Evolutionary conservation across 2,888 invertebrate species (phyloP).

Genomic region (Barypeithes pellucidus): DNA sequence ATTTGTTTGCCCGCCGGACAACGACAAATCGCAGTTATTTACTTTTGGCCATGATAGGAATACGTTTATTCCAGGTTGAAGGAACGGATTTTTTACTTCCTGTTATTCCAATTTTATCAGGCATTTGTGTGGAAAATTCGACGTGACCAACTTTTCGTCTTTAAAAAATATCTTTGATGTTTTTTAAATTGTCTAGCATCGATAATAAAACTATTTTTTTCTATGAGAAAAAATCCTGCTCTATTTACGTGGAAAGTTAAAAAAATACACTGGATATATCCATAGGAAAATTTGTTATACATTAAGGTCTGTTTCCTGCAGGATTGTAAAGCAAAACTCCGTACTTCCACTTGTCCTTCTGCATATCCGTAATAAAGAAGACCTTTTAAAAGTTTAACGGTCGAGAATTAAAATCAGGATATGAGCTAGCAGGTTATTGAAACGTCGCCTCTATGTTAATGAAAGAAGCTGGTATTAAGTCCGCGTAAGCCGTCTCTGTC

Average conservation of each 20-base stretch:
- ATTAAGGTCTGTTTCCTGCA: background rate
- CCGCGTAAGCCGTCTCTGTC: conserved; percentile 59
- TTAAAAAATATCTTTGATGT: too few species aligned
- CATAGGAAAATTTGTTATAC: too few species aligned
- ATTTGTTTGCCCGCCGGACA: conserved; percentile 67
- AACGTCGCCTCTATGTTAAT: conserved; percentile 69
- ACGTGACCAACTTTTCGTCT: background rate
- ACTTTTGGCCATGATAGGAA: conserved; percentile 69
- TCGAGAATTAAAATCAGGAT: conserved; percentile 51
- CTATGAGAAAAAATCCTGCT: too few species aligned
- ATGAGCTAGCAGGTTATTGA: conserved; percentile 67
- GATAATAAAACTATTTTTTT: too few species aligned
- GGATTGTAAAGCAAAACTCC: conserved; percentile 3
- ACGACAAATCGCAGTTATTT: conserved; percentile 71
- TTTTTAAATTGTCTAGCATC: too few species aligned
- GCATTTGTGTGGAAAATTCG: background rate
- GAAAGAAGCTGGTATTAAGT: conserved; percentile 69
- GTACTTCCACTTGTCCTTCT: conserved; percentile 15
- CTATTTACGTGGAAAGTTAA: too few species aligned
- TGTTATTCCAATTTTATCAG: background rate
- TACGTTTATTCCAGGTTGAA: conserved; percentile 59
- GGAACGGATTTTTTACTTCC: conserved; percentile 9
- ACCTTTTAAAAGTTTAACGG: conserved; percentile 28
- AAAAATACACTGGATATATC: too few species aligned
- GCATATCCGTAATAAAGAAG: conserved; percentile 33